These are phyloP conservation scores for Gymnocephalus cernua DNA, from an alignment of 2,113 vertebrate species.

Conservation along the genomic window DNA sequence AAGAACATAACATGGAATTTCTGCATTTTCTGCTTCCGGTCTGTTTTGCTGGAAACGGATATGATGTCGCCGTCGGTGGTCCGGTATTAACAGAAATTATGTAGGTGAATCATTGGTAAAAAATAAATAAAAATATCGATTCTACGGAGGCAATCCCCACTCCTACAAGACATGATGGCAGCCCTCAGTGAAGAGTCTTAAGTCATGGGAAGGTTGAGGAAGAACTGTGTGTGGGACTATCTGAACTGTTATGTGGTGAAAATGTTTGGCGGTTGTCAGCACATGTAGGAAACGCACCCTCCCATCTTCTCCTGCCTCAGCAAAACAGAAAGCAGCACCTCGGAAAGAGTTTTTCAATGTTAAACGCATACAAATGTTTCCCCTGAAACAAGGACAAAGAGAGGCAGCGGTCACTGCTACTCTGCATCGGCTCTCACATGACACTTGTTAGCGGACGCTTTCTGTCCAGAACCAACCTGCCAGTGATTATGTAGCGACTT, in stretches of 20 bases:
- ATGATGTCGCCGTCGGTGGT: too few species aligned
- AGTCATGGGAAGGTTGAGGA: neutral
- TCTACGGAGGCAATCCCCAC: too few species aligned
- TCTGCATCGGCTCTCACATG: conserved; percentile 29
- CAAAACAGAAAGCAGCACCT: too few species aligned
- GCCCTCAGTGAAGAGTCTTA: neutral
- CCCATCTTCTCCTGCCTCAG: conserved; percentile 5
- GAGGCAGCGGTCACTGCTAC: rapidly evolving
- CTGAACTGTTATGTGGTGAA: neutral
- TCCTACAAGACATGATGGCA: neutral
- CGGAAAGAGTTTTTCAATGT: neutral
- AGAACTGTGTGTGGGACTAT: neutral
- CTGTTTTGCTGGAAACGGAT: too few species aligned
- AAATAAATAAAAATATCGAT: too few species aligned
- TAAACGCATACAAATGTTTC: neutral
- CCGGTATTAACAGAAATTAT: too few species aligned
- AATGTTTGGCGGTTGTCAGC: conserved; percentile 39
- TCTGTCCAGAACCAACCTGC: neutral
- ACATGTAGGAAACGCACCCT: conserved; percentile 50
- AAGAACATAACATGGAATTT: too few species aligned
- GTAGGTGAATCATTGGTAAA: too few species aligned
- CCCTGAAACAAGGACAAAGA: neutral
- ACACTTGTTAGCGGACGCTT: conserved; percentile 26
- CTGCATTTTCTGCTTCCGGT: too few species aligned
- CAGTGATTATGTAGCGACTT: neutral